phyloP scores from a whole-genome alignment of 2,797 vertebrate species.

The Pempheris klunzingeri region DNA sequence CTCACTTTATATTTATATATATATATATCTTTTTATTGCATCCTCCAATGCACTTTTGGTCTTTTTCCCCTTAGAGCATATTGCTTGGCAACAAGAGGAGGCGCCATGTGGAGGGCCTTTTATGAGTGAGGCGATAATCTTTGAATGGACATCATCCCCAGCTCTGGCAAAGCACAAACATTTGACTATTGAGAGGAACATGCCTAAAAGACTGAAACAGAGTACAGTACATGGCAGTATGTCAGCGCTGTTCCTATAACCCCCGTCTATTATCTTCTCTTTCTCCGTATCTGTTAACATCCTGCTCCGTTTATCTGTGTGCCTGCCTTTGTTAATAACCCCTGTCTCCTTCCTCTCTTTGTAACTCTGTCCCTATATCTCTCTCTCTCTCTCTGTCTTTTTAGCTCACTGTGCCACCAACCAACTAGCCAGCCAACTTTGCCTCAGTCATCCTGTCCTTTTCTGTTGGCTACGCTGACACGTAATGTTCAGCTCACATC shows the following conservation, averaged over 20 bases:
- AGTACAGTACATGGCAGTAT: slow-evolving; percentile 59
- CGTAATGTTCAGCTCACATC: slow-evolving; percentile 34
- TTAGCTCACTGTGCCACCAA: slow-evolving; percentile 57
- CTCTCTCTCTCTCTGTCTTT: slow-evolving; percentile 21
- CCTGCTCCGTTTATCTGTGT: slow-evolving; percentile 54
- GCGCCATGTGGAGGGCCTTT: slow-evolving; percentile 68
- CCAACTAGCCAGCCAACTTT: slow-evolving; percentile 57
- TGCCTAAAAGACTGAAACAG: slow-evolving; percentile 62
- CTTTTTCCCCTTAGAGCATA: slow-evolving; percentile 72
- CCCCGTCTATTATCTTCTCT: slow-evolving; percentile 39
- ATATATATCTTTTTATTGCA: slow-evolving; percentile 44
- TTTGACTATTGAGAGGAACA: slow-evolving; percentile 69
- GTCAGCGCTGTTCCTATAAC: slow-evolving; percentile 55
- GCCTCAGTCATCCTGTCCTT: slow-evolving; percentile 57
- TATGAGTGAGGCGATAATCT: slow-evolving; percentile 68
- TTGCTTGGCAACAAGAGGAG: slow-evolving; percentile 79
- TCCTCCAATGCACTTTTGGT: slow-evolving; percentile 62
- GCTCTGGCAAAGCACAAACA: slow-evolving; percentile 83
- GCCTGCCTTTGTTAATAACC: slow-evolving; percentile 60
- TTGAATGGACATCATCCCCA: slow-evolving; percentile 78
- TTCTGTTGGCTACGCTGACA: slow-evolving; percentile 39
- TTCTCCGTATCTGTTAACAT: slow-evolving; percentile 56
- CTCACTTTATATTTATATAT: slow-evolving; percentile 46
- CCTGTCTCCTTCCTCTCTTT: slow-evolving; percentile 39
- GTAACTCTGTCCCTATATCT: slow-evolving; percentile 40